Evolutionary conservation across 2,113 vertebrate species (phyloP), one percentile per base, ranked within the genome.

Genomic region (Hypocryptadius cinnamomeus): DNA sequence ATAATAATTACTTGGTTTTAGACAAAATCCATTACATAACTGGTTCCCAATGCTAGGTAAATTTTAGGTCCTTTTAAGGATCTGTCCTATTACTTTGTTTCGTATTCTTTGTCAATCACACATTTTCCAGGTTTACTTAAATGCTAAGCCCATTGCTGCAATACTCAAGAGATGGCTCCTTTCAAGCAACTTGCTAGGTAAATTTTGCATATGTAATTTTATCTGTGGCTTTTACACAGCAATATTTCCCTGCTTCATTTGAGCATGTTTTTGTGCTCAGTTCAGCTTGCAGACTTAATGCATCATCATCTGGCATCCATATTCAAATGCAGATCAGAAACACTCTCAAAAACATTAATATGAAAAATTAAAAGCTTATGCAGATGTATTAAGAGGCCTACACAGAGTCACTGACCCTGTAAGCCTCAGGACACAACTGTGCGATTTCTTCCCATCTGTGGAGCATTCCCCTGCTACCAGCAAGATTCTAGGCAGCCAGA

Each of bases 201-300:
- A 85, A 88, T 54, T 90, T 84, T 93, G 69, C 15, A 16, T 78
- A 33, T 70, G 42, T 56, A 90, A 47, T 79, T 68, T 82, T 72
- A 66, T 70, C 61, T 65, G 20, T 73, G 72, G 19, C 50, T 88
- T 92, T 90, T 61, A 93, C 53, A 93, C 28, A 80, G 47, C 47
- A 79, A 16, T 63, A 85, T 84, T 95, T 93, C 47, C 51, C 13
- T 71, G 85, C 63, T 96, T 93, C 82, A 80, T 54, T 88, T 91
- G 39, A 86, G 65, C 73, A 35, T 64, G 18, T n/a, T 76, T 89
- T 66, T 81, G 47, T 54, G 50, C 57, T 89, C 63, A 33, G 18
- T 78, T 96, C 80, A 53, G 60, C 51, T 78, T 90, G 64, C 63
- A 85, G 69, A 45, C 16, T 88, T 73, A 71, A 68, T 1, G 2